Conservation (phyloP, 2,113 vertebrate species). For the Mustela nigripes region DNA sequence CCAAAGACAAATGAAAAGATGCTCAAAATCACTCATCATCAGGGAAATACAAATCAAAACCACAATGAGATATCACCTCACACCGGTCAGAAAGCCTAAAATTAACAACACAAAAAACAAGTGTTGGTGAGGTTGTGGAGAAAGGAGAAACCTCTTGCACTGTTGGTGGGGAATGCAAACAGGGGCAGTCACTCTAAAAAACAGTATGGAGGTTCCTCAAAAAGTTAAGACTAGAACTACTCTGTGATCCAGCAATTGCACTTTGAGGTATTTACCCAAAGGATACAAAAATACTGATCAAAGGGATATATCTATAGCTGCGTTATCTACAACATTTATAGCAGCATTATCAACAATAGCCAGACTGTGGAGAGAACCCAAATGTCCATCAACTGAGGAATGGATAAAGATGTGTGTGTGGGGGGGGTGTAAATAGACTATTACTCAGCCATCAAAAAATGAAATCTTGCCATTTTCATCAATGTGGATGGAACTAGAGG, state of each 20-base stretch:
- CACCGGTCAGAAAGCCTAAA: no score
- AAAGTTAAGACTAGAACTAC: background rate
- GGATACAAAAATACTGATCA: background rate
- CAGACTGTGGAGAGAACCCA: background rate
- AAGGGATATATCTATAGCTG: background rate
- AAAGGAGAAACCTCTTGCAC: no score
- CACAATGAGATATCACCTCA: no score
- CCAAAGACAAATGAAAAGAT: no score
- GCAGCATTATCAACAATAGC: background rate
- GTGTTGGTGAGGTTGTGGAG: no score
- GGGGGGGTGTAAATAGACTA: background rate
- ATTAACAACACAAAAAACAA: no score
- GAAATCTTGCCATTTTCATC: background rate
- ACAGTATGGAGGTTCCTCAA: background rate
- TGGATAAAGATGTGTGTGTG: background rate
- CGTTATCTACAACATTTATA: background rate
- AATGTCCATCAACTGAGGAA: background rate
- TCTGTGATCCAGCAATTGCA: background rate
- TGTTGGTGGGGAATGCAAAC: background rate
- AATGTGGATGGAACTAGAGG: background rate
- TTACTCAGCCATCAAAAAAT: background rate
- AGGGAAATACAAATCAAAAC: no score
- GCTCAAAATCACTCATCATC: no score
- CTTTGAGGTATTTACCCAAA: background rate
- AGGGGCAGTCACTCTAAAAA: background rate